Conservation (phyloP, 2,888 invertebrate species). For the Laspeyria flexula region DNA sequence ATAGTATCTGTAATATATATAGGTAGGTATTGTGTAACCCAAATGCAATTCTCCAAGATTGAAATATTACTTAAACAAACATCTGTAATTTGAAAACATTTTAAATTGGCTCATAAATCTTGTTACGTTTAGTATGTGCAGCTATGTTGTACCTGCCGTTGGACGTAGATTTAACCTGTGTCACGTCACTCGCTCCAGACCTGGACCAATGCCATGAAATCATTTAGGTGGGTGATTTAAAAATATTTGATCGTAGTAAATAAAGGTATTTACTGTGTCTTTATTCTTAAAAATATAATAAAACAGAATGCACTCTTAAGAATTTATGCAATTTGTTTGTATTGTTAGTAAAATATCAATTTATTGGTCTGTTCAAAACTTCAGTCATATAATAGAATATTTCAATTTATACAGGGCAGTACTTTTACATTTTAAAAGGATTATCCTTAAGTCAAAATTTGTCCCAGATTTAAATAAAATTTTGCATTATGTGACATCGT, state of each 20-base stretch:
- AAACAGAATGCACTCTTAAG: too few relatives aligned
- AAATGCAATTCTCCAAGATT: slow-evolving; percentile 7
- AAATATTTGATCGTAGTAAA: slow-evolving; percentile 24
- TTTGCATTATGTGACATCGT: slow-evolving; percentile 69
- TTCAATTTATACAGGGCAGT: slow-evolving; percentile 12
- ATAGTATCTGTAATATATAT: slow-evolving; percentile 15
- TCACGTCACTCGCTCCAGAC: slow-evolving; percentile 25
- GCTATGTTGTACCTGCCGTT: slow-evolving; percentile 13
- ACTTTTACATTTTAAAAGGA: slow-evolving; percentile 27
- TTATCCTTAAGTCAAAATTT: slow-evolving; percentile 49
- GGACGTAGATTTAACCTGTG: slow-evolving; percentile 25
- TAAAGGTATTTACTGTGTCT: too few relatives aligned
- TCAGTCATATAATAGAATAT: slow-evolving; percentile 10
- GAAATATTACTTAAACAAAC: slow-evolving; percentile 14
- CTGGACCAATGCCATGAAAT: slow-evolving; percentile 38
- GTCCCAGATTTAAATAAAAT: slow-evolving; percentile 56
- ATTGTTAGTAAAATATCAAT: too few relatives aligned
- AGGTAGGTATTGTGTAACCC: slow-evolving; percentile 8
- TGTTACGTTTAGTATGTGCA: slow-evolving; percentile 10
- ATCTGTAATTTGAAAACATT: slow-evolving; percentile 27
- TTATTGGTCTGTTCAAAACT: too few relatives aligned
- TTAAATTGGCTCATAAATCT: slow-evolving; percentile 30
- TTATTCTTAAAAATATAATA: too few relatives aligned
- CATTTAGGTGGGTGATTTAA: slow-evolving; percentile 29
- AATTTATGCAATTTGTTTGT: too few relatives aligned